These are phyloP conservation scores for Gadus chalcogrammus DNA, from an alignment of 2,113 vertebrate genomes.

Conservation along the genomic window DNA sequence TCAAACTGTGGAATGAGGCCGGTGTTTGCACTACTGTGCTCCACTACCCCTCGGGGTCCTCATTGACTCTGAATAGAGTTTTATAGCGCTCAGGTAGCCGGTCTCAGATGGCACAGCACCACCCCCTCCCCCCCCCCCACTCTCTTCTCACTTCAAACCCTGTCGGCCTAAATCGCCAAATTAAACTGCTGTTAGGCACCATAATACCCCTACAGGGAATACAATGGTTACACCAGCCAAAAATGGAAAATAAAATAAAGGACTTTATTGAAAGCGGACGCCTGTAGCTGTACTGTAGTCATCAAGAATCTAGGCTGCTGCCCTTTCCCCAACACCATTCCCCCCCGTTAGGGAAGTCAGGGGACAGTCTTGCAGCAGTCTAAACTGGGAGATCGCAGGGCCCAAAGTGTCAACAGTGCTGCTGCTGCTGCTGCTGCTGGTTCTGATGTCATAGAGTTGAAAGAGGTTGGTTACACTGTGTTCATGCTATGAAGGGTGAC, in stretches of 20 bases:
- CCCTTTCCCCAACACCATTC: conserved; percentile 26
- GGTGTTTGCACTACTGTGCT: conserved; percentile 55
- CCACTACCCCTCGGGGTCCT: conserved; percentile 18
- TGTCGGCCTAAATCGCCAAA: conserved; percentile 28
- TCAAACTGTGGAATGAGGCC: conserved; percentile 52
- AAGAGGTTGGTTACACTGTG: conserved; percentile 15
- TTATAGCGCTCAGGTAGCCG: conserved; percentile 32
- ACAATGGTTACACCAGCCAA: conserved; percentile 23
- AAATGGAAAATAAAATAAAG: conserved; percentile 18
- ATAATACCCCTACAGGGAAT: conserved; percentile 11
- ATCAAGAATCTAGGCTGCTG: conserved; percentile 45
- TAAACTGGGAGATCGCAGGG: conserved; percentile 51
- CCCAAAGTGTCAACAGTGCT: conserved; percentile 34
- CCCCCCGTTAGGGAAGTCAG: conserved; percentile 49
- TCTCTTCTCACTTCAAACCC: neutral
- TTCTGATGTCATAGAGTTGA: conserved; percentile 37
- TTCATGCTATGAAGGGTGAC: neutral
- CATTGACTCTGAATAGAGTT: conserved; percentile 39
- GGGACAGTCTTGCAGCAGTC: conserved; percentile 47
- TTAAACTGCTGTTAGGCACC: conserved; percentile 21
- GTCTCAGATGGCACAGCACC: conserved; percentile 13
- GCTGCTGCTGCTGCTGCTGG: neutral
- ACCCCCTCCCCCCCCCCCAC: conserved; percentile 3
- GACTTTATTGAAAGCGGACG: conserved; percentile 27
- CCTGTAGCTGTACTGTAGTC: conserved; percentile 32